A percentile compares a stretch with the other conserved stretches of the same genome.
Evolutionary conservation across 2,797 vertebrate genomes (phyloP).

Genomic region (Hapalemur alaotrensis): DNA sequence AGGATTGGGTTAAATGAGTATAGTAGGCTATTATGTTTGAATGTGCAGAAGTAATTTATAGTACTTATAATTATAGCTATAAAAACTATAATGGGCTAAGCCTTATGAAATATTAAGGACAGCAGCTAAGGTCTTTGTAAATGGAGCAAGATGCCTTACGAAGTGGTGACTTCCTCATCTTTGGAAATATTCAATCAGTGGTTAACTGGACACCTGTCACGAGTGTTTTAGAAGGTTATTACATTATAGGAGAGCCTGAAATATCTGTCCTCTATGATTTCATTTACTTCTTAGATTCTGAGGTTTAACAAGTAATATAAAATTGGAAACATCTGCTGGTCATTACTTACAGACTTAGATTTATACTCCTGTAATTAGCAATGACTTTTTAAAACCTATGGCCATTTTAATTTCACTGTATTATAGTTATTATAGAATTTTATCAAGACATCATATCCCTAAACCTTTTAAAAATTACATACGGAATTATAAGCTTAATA

Average conservation of each 20-base stretch:
- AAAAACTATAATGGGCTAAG: slow-evolving; percentile 24
- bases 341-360: background rate
- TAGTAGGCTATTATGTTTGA: background rate
- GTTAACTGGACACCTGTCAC: slow-evolving; percentile 41
- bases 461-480: background rate
- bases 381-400: background rate
- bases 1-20: slow-evolving; percentile 2
- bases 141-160: background rate
- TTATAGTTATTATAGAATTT: background rate
- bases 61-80: slow-evolving; percentile 39
- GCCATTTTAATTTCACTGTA: background rate
- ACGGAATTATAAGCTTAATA: background rate
- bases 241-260: background rate
- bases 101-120: slow-evolving; percentile 28
- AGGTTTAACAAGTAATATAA: background rate
- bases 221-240: slow-evolving; percentile 9
- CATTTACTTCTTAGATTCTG: background rate
- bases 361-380: slow-evolving; percentile 9
- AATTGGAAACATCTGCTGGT: background rate
- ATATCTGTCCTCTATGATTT: background rate
- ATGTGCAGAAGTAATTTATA: slow-evolving; percentile 39
- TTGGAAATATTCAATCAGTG: slow-evolving; percentile 1
- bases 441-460: background rate
- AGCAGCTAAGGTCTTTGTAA: slow-evolving; percentile 23
- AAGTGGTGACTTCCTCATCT: background rate